Conservation (phyloP, 1,140 invertebrate genomes). For the Conus betulinus region DNA sequence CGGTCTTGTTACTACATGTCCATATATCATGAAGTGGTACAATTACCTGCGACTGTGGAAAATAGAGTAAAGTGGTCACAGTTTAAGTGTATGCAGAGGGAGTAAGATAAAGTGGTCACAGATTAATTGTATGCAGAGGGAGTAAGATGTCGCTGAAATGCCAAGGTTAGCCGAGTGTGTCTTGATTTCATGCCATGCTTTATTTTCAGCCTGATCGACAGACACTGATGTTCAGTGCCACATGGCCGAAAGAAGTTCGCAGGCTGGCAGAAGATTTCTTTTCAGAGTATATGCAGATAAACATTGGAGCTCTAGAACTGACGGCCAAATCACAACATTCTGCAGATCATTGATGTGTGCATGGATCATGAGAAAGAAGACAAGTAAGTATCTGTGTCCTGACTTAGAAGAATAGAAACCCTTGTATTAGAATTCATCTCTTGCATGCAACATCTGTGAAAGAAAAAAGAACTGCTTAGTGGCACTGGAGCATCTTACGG, state of each 20-base stretch:
- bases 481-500: no score
- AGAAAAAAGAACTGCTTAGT: no score
- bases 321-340: conserved; percentile 98
- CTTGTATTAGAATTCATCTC: background rate
- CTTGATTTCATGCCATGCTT: background rate
- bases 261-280: conserved; percentile 96
- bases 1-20: no score
- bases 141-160: no score
- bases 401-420: background rate
- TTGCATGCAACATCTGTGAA: no score
- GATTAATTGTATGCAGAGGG: no score
- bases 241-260: conserved; percentile 98
- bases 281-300: conserved; percentile 92
- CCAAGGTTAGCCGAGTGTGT: no score
- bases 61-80: no score
- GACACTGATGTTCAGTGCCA: conserved; percentile 98
- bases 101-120: no score
- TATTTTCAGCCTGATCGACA: conserved; percentile 87
- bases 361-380: conserved; percentile 78
- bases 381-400: conserved; percentile 53
- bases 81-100: no score
- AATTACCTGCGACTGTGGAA: no score
- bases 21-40: no score
- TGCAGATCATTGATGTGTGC: conserved; percentile 95
- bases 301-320: conserved; percentile 93